Percentiles rank a stretch among this genome's conserved stretches.
Evolutionary conservation across 2,888 invertebrate species (phyloP).

Genomic region (Smittia sp.): DNA sequence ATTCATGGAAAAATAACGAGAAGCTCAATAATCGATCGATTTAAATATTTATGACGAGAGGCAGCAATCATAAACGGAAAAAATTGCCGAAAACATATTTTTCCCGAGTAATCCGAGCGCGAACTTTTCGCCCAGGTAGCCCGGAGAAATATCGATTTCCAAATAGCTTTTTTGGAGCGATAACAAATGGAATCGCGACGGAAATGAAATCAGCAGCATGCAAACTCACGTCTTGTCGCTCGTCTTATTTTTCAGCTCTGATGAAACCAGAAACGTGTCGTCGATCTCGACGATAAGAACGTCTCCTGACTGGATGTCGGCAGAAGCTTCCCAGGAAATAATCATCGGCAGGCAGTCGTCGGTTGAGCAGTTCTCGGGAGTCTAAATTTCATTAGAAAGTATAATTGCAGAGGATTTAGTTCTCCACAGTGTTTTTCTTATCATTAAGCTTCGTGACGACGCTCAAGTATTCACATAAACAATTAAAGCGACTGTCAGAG

Average conservation of each 20-base stretch:
- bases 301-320: conserved; percentile 70
- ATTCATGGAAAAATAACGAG: neutral
- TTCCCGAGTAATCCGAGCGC: neutral
- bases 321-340: conserved; percentile 65
- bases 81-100: neutral
- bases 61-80: no score
- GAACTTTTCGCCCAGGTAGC: neutral
- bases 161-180: neutral
- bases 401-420: no score
- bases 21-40: neutral
- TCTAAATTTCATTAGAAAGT: neutral
- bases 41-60: neutral
- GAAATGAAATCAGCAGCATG: no score
- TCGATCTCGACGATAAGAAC: conserved; percentile 69
- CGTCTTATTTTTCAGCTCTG: conserved; percentile 46
- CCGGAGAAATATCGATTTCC: neutral
- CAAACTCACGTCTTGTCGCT: conserved; percentile 31
- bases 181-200: neutral
- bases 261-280: conserved; percentile 58
- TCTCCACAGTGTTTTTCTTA: no score
- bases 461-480: no score
- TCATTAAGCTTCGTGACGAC: no score
- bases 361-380: conserved; percentile 46
- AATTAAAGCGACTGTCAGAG: no score
- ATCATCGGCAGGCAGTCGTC: conserved; percentile 60